Evolutionary conservation across 1,140 invertebrate species (phyloP).

Genomic region (Aphaenogaster ashmeadi): DNA sequence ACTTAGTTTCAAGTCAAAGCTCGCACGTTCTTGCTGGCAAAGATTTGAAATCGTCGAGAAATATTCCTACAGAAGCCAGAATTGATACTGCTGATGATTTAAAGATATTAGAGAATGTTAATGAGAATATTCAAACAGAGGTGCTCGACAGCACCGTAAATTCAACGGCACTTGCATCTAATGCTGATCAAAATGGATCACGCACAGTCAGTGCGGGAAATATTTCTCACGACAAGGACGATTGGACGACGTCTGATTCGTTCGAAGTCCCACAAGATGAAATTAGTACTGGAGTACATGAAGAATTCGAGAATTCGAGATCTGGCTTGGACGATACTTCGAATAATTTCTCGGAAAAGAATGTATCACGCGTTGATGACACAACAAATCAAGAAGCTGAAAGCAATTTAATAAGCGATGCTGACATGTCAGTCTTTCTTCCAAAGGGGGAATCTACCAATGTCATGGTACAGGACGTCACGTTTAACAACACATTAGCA

Average conservation of each 20-base stretch:
- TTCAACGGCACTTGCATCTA: neutral
- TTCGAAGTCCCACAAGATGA: slow-evolving; percentile 67
- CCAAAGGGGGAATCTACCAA: slow-evolving; percentile 79
- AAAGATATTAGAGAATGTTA: neutral
- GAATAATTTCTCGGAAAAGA: slow-evolving; percentile 13
- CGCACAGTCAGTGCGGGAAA: neutral
- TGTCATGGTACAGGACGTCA: slow-evolving; percentile 66
- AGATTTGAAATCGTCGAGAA: slow-evolving; percentile 5
- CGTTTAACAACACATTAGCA: slow-evolving; percentile 55
- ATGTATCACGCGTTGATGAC: slow-evolving; percentile 23
- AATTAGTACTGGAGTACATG: slow-evolving; percentile 41
- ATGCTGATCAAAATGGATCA: slow-evolving; percentile 39
- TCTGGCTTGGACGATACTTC: slow-evolving; percentile 22
- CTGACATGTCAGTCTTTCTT: slow-evolving; percentile 76
- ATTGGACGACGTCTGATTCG: slow-evolving; percentile 79
- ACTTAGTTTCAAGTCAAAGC: neutral
- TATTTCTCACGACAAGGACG: slow-evolving; percentile 65
- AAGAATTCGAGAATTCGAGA: slow-evolving; percentile 35
- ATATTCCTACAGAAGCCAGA: neutral
- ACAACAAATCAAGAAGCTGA: slow-evolving; percentile 19
- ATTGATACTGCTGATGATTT: neutral
- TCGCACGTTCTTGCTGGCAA: neutral
- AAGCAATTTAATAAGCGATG: slow-evolving; percentile 60
- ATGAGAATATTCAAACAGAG: slow-evolving; percentile 11
- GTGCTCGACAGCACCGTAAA: neutral